Evolutionary conservation across 2,888 invertebrate genomes (phyloP).

Genomic region (Sesamia inferens): DNA sequence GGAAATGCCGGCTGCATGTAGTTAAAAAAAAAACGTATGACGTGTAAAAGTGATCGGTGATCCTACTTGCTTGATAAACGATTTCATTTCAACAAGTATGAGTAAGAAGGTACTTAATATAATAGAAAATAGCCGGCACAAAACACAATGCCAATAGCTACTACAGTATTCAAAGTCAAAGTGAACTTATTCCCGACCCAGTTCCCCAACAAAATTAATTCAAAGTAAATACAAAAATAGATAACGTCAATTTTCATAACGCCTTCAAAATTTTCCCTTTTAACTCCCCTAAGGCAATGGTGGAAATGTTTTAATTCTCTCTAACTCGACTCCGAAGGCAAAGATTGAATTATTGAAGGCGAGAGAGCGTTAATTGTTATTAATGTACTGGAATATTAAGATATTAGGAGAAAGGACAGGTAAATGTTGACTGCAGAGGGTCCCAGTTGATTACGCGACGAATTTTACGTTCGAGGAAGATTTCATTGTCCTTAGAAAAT

Average conservation of each 20-base stretch:
- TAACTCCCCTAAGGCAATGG: conserved; percentile 58
- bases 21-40: too few relatives aligned
- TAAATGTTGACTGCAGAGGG: conserved; percentile 45
- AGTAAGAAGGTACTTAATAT: background rate
- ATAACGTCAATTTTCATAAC: conserved; percentile 61
- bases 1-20: too few relatives aligned
- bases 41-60: too few relatives aligned
- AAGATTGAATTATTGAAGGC: conserved; percentile 79
- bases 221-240: conserved; percentile 60
- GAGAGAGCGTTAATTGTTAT: conserved; percentile 76
- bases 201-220: conserved; percentile 47
- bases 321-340: conserved; percentile 71
- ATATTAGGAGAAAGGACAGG: conserved; percentile 59
- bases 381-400: conserved; percentile 71
- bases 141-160: background rate
- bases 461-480: conserved; percentile 30
- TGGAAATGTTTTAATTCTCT: conserved; percentile 71
- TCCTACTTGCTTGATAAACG: too few relatives aligned
- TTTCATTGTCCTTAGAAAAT: conserved; percentile 30
- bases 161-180: conserved; percentile 29
- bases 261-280: conserved; percentile 53
- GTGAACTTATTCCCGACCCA: conserved; percentile 25
- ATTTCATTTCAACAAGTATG: too few relatives aligned
- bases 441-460: conserved; percentile 39
- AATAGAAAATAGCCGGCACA: background rate